Evolutionary conservation across 1,140 invertebrate species (phyloP).

Genomic region (Polyergus mexicanus): DNA sequence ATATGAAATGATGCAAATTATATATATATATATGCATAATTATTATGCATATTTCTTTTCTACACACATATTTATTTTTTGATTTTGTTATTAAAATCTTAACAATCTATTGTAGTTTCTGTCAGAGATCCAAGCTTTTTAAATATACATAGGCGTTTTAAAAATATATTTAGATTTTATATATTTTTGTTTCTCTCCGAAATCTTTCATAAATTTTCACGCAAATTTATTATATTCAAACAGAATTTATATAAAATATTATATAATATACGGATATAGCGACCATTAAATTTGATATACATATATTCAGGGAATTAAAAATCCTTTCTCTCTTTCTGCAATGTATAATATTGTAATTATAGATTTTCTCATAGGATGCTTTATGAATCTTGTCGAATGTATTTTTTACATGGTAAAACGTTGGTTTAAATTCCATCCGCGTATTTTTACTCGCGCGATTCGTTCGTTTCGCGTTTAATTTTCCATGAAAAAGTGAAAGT

Average conservation of each 20-base stretch:
- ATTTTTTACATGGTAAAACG: slow-evolving; percentile 8
- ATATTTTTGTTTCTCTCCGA: not conserved
- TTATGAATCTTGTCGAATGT: not conserved
- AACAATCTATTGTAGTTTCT: too few relatives aligned
- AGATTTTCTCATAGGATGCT: slow-evolving; percentile 24
- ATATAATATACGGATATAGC: not conserved
- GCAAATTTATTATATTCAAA: not conserved
- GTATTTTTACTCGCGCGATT: not conserved
- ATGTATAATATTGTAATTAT: slow-evolving; percentile 9
- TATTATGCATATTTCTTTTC: not conserved
- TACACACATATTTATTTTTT: not conserved
- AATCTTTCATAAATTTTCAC: not conserved
- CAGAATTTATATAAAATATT: not conserved
- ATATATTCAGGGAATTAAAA: not conserved
- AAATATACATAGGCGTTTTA: not conserved
- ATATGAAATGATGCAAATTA: not conserved
- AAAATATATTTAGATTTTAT: slow-evolving; percentile 13
- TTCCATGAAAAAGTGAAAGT: not conserved
- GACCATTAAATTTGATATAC: not conserved
- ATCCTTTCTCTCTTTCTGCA: not conserved
- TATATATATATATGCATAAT: not conserved
- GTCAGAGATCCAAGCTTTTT: not conserved
- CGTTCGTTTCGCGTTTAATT: not conserved
- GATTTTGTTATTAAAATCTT: not conserved
- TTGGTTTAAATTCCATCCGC: not conserved